A percentile compares a stretch with the other conserved stretches of the same genome.
Conservation (phyloP, 2,888 invertebrate genomes). For the Mesochorus sp. region DNA sequence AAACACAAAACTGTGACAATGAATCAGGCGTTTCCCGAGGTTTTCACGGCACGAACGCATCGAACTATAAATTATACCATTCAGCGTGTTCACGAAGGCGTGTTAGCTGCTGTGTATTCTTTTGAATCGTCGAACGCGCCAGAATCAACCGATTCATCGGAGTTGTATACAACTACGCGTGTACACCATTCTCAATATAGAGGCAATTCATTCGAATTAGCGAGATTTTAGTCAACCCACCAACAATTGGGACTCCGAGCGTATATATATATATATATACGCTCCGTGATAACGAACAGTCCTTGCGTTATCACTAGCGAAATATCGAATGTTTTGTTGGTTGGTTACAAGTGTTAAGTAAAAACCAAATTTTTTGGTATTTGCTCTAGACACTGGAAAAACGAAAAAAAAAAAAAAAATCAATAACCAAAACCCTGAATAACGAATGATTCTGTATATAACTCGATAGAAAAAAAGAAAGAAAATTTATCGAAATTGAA, state of each 20-base stretch:
- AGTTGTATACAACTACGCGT: background rate
- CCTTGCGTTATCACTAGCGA: background rate
- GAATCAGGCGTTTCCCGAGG: background rate
- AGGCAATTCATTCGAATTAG: constrained; percentile 30
- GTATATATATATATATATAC: background rate
- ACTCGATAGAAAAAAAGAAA: no score
- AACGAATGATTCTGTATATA: no score
- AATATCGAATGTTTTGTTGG: background rate
- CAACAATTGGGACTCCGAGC: background rate
- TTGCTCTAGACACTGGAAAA: background rate
- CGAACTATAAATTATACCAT: constrained; percentile 19
- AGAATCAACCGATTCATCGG: constrained; percentile 23
- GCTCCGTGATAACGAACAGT: background rate
- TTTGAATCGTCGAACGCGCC: constrained; percentile 3
- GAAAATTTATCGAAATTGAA: no score
- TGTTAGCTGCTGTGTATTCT: constrained; percentile 10
- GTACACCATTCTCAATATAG: background rate
- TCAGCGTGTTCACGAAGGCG: background rate
- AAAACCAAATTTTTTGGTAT: background rate
- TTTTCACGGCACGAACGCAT: background rate
- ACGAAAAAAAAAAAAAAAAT: no score
- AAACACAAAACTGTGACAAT: constrained; percentile 20
- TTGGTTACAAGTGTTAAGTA: background rate
- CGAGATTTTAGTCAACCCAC: constrained; percentile 23
- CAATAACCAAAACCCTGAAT: no score